phyloP scores from a whole-genome alignment of 2,113 vertebrate genomes.

The Lagenorhynchus albirostris region DNA sequence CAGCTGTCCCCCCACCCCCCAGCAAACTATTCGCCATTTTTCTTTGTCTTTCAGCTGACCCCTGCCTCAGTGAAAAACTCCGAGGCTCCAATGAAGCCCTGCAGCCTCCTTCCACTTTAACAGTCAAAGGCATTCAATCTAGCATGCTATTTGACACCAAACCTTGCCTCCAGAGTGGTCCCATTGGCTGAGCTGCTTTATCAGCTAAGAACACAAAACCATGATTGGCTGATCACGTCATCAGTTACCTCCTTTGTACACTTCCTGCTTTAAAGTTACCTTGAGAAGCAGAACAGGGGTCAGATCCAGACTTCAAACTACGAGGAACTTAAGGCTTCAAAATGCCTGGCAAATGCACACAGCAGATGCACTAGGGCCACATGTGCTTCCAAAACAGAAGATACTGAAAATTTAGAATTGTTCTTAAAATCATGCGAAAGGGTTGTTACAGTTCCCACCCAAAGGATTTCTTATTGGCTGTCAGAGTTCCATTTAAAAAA shows the following conservation, averaged over 20 bases:
- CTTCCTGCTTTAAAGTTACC: conserved; percentile 99
- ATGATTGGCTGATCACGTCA: conserved; percentile 74
- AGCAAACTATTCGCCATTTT: conserved; percentile 84
- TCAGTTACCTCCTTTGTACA: conserved; percentile 83
- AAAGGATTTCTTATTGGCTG: conserved; percentile 67
- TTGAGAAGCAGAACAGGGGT: conserved; percentile 99
- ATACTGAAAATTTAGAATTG: conserved; percentile 34
- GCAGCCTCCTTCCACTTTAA: conserved; percentile 96
- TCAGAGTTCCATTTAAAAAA: conserved; percentile 62
- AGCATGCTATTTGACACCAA: conserved; percentile 93
- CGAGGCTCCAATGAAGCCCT: conserved; percentile 90
- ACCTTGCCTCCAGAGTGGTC: conserved; percentile 69
- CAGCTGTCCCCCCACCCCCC: conserved; percentile 76
- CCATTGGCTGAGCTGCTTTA: conserved; percentile 82
- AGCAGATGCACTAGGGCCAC: background rate
- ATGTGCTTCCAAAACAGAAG: background rate
- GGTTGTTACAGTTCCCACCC: conserved; percentile 37
- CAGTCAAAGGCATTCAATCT: conserved; percentile 95
- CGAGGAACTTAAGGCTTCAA: conserved; percentile 53
- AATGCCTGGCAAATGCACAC: conserved; percentile 54
- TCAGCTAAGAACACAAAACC: conserved; percentile 45
- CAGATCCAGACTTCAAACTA: conserved; percentile 83
- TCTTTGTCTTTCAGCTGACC: conserved; percentile 94
- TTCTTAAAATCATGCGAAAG: conserved; percentile 31
- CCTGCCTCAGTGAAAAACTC: conserved; percentile 88